phyloP scores from a whole-genome alignment of 2,797 vertebrate species.

The Synanceia verrucosa region DNA sequence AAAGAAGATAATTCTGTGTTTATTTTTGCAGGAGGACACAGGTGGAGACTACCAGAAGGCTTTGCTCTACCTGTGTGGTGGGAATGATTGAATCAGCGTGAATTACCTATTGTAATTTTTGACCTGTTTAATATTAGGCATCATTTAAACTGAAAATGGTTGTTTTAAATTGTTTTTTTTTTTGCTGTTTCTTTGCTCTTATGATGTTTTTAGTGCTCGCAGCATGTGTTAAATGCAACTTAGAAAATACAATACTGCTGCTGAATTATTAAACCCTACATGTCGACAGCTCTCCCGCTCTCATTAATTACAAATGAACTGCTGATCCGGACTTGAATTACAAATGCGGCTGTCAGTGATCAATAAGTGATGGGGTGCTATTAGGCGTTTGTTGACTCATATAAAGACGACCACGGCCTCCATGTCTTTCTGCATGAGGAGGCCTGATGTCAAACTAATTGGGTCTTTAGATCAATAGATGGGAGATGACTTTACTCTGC shows the following conservation, averaged over 20 bases:
- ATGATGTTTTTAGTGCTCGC: conserved; percentile 9
- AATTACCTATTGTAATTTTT: conserved; percentile 34
- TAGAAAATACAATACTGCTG: conserved; percentile 53
- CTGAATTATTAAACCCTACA: conserved; percentile 67
- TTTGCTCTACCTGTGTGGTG: conserved; percentile 91
- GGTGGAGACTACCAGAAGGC: conserved; percentile 93
- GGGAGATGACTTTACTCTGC: neutral
- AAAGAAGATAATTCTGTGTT: neutral
- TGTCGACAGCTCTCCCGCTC: conserved; percentile 28
- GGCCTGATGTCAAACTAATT: conserved; percentile 17
- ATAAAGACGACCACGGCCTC: conserved; percentile 18
- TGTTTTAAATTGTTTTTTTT: neutral
- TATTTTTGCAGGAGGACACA: conserved; percentile 87
- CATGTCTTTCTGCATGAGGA: conserved; percentile 6
- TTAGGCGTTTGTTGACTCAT: conserved; percentile 45
- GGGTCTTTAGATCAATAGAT: neutral
- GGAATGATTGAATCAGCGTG: conserved; percentile 79
- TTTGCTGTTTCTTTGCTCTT: neutral
- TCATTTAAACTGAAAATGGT: neutral
- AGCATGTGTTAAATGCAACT: conserved; percentile 48
- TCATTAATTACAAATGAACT: conserved; percentile 68
- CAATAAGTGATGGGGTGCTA: conserved; percentile 59
- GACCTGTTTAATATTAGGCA: conserved; percentile 9
- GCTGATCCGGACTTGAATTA: conserved; percentile 32
- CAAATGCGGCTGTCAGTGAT: conserved; percentile 32